phyloP scores from a whole-genome alignment of 2,888 invertebrate species.

The Mayetiola destructor region DNA sequence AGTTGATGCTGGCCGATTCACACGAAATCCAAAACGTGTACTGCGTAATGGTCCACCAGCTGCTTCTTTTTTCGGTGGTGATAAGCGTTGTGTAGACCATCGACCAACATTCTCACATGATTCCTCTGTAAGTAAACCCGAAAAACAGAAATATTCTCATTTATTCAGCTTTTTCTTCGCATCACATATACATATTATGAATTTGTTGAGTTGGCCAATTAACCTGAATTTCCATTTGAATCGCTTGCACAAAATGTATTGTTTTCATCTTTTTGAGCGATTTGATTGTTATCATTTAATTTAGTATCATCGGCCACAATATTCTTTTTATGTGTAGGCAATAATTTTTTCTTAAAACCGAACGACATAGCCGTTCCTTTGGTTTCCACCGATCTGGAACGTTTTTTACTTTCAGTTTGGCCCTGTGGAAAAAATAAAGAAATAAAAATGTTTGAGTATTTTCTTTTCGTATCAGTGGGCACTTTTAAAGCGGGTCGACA shows the following conservation, averaged over 20 bases:
- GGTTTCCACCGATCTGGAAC: constrained; percentile 26
- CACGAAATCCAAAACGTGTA: constrained; percentile 63
- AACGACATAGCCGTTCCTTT: constrained; percentile 68
- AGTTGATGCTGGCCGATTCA: constrained; percentile 38
- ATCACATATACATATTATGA: constrained; percentile 24
- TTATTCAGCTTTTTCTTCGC: constrained; percentile 14
- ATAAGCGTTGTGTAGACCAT: constrained; percentile 42
- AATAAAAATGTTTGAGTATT: too few relatives aligned
- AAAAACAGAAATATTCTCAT: not conserved
- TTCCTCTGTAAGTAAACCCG: not conserved
- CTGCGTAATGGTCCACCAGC: constrained; percentile 45
- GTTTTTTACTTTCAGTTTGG: constrained; percentile 33
- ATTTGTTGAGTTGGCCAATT: constrained; percentile 26
- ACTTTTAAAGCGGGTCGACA: too few relatives aligned
- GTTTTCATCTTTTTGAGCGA: constrained; percentile 19
- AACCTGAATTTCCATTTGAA: constrained; percentile 34
- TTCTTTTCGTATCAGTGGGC: too few relatives aligned
- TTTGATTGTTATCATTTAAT: constrained; percentile 16
- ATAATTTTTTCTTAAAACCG: constrained; percentile 59
- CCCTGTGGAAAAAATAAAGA: constrained; percentile 24
- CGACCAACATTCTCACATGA: not conserved
- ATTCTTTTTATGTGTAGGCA: constrained; percentile 38
- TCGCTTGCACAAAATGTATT: constrained; percentile 24
- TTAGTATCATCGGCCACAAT: constrained; percentile 27
- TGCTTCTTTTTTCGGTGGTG: constrained; percentile 52